Percentiles rank a stretch among this genome's conserved stretches.
These are phyloP conservation scores for Melanophora roralis DNA, from an alignment of 2,888 invertebrate genomes.

Conservation along the genomic window DNA sequence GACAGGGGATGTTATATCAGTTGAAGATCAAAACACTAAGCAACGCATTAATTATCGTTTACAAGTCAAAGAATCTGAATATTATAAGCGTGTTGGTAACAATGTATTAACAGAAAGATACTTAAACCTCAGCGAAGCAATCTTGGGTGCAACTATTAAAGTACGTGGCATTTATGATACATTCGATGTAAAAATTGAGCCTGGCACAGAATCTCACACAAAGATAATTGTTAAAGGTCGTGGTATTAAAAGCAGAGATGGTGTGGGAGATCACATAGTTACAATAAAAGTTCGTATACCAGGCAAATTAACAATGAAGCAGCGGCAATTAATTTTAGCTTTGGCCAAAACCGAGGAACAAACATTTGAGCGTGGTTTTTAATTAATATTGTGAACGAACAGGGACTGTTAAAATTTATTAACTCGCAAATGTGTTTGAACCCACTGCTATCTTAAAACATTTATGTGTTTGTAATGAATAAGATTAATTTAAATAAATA, in stretches of 20 bases:
- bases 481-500: slow-evolving; percentile 48
- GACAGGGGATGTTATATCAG: slow-evolving; percentile 69
- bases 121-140: slow-evolving; percentile 72
- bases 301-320: slow-evolving; percentile 70
- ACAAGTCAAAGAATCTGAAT: slow-evolving; percentile 68
- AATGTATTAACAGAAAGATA: slow-evolving; percentile 71
- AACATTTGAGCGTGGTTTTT: slow-evolving; percentile 65
- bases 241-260: slow-evolving; percentile 68
- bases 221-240: slow-evolving; percentile 69
- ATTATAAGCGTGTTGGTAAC: slow-evolving; percentile 71
- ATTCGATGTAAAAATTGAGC: slow-evolving; percentile 69
- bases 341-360: slow-evolving; percentile 72
- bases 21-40: slow-evolving; percentile 70
- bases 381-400: not conserved
- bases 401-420: not conserved
- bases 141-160: slow-evolving; percentile 71
- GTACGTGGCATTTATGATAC: slow-evolving; percentile 72
- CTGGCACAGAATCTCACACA: slow-evolving; percentile 73
- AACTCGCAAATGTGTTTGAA: not conserved
- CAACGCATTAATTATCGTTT: slow-evolving; percentile 69
- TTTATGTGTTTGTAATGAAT: slow-evolving; percentile 13
- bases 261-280: slow-evolving; percentile 71
- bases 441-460: slow-evolving; percentile 4
- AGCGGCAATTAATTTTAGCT: slow-evolving; percentile 72
- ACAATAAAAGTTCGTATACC: slow-evolving; percentile 73